Conservation (phyloP, 2,797 vertebrate genomes). For the Staurois parvus region DNA sequence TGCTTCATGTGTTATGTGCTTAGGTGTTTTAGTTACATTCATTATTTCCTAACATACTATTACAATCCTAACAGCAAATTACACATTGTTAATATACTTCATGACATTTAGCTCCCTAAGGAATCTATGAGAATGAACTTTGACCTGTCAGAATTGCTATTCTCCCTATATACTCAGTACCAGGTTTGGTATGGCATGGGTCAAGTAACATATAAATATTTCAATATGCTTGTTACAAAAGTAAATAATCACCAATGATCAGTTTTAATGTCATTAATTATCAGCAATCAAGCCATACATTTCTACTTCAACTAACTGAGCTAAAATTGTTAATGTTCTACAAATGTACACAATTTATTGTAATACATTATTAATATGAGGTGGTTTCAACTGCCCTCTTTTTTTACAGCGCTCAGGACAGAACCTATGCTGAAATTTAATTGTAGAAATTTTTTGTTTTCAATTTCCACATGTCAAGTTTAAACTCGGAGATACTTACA, state of each 20-base stretch:
- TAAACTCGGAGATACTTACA: slow-evolving; percentile 14
- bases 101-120: slow-evolving; percentile 22
- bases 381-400: too few relatives aligned
- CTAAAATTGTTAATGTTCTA: background rate
- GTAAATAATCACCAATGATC: slow-evolving; percentile 31
- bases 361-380: background rate
- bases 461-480: background rate
- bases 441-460: slow-evolving; percentile 12
- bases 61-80: background rate
- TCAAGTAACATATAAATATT: slow-evolving; percentile 52
- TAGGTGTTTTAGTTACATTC: background rate
- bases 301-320: background rate
- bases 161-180: slow-evolving; percentile 28
- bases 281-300: background rate
- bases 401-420: background rate
- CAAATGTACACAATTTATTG: background rate
- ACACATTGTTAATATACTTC: slow-evolving; percentile 1
- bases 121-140: slow-evolving; percentile 40
- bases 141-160: slow-evolving; percentile 26
- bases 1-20: background rate
- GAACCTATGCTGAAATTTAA: slow-evolving; percentile 13
- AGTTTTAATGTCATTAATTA: slow-evolving; percentile 31
- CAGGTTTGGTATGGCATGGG: slow-evolving; percentile 23
- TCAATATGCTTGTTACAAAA: slow-evolving; percentile 26
- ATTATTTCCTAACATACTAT: too few relatives aligned